Conservation (phyloP, 2,113 vertebrate species). For the Sialia sialis region DNA sequence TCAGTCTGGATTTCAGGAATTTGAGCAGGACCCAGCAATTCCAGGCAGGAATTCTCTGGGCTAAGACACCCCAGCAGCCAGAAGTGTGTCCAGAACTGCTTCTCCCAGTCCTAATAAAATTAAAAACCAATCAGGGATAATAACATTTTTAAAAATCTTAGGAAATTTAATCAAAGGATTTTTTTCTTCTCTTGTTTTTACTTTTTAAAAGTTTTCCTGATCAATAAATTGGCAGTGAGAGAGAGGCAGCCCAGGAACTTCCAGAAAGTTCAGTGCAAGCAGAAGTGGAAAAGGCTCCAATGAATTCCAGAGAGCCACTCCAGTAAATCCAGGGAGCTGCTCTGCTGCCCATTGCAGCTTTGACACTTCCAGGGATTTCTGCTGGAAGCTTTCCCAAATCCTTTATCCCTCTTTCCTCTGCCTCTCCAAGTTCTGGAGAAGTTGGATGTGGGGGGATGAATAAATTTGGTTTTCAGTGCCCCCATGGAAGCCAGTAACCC, state of each 20-base stretch:
- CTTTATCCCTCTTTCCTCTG: background rate
- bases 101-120: background rate
- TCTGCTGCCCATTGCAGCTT: background rate
- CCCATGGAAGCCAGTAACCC: background rate
- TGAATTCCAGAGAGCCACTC: background rate
- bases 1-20: background rate
- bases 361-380: background rate
- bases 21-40: background rate
- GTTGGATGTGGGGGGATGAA: background rate
- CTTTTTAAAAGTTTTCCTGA: background rate
- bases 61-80: background rate
- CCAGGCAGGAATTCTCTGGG: background rate
- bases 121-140: background rate
- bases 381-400: background rate
- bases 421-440: background rate
- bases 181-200: background rate
- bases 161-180: background rate
- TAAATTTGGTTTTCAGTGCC: background rate
- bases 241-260: background rate
- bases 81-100: background rate
- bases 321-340: background rate
- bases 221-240: background rate
- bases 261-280: background rate
- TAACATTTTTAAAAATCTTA: background rate
- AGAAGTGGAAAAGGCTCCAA: background rate